Conservation (phyloP, 2,113 vertebrate genomes). For the Vombatus ursinus region DNA sequence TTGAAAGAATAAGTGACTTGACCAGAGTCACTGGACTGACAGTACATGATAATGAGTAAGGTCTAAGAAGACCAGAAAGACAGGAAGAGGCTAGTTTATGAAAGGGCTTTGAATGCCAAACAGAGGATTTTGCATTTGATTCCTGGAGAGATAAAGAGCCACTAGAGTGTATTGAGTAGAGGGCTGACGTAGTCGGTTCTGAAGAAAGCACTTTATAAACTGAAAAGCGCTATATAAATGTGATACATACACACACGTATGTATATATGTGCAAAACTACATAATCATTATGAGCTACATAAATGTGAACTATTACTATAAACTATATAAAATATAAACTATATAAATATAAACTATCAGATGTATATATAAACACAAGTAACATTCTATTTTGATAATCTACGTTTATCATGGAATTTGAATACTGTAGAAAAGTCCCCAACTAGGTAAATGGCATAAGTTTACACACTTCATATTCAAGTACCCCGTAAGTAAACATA, state of each 20-base stretch:
- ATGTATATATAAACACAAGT: not conserved
- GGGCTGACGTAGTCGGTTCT: not conserved
- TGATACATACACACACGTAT: not conserved
- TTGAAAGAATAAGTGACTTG: too few species aligned
- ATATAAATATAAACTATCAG: not conserved
- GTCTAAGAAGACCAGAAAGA: not conserved
- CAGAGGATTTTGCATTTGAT: not conserved
- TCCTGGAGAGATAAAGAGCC: not conserved
- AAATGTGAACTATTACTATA: not conserved
- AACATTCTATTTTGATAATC: not conserved
- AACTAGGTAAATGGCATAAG: conserved; percentile 3
- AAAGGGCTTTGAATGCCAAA: not conserved
- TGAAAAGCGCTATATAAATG: not conserved
- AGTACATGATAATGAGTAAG: not conserved
- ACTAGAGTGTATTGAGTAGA: not conserved
- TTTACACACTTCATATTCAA: not conserved
- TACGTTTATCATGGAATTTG: conserved; percentile 30
- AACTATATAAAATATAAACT: not conserved
- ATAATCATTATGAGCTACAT: not conserved
- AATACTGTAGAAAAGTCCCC: conserved; percentile 9
- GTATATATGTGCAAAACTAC: not conserved
- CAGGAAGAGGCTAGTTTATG: not conserved
- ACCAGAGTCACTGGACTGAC: not conserved
- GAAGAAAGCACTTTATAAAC: not conserved
- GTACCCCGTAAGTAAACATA: conserved; percentile 8